Conservation (phyloP, 1,140 invertebrate species). For the Microvelia longipes region DNA sequence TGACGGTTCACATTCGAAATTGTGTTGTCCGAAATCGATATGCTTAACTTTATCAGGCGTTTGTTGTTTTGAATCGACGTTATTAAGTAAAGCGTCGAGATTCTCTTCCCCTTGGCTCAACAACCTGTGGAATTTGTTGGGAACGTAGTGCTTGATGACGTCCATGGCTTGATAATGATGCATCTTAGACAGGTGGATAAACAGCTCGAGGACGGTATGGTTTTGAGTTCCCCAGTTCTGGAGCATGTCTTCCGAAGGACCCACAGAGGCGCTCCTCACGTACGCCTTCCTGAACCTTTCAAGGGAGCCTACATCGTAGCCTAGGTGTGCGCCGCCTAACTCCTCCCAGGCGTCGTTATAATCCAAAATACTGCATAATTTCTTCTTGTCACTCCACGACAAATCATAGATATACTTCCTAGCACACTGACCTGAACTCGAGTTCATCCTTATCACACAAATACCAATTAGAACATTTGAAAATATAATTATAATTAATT, state of each 20-base stretch:
- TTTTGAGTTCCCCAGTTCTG: slow-evolving; percentile 62
- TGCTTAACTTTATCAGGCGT: not conserved
- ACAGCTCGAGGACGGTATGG: slow-evolving; percentile 60
- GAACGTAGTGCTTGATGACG: slow-evolving; percentile 39
- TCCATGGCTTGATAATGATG: slow-evolving; percentile 54
- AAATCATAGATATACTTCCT: slow-evolving; percentile 50
- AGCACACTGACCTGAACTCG: too few relatives aligned
- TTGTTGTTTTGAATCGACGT: not conserved
- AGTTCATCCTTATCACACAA: too few relatives aligned
- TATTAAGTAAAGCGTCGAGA: not conserved
- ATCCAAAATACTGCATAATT: slow-evolving; percentile 61
- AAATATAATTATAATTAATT: too few relatives aligned
- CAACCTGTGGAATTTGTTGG: slow-evolving; percentile 22
- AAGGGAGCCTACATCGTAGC: slow-evolving; percentile 33
- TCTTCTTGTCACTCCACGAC: slow-evolving; percentile 45
- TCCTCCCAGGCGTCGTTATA: slow-evolving; percentile 61
- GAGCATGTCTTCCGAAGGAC: slow-evolving; percentile 59
- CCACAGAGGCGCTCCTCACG: slow-evolving; percentile 37
- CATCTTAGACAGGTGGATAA: slow-evolving; percentile 50
- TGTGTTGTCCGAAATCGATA: not conserved
- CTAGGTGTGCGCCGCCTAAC: slow-evolving; percentile 39
- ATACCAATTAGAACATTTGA: too few relatives aligned
- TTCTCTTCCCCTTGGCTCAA: not conserved
- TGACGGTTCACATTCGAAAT: not conserved
- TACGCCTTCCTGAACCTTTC: slow-evolving; percentile 34